Conservation (phyloP, 2,888 invertebrate species). For the Galeopsomyia nigrocyanea region DNA sequence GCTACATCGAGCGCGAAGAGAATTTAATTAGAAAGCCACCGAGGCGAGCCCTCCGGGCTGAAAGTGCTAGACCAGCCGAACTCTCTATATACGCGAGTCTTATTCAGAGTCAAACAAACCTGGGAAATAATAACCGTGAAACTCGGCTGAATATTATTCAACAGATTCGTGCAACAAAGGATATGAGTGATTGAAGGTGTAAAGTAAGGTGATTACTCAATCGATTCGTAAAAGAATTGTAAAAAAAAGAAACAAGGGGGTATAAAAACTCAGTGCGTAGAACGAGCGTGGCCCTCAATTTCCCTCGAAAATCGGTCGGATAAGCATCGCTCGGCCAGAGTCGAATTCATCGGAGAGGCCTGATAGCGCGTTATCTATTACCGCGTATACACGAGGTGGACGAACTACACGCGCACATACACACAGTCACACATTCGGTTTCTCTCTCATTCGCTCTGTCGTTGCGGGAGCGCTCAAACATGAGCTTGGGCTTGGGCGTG, state of each 20-base stretch:
- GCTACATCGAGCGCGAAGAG: conserved; percentile 34
- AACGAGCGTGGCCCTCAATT: too few species aligned
- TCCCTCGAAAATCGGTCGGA: conserved; percentile 1
- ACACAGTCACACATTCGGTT: too few species aligned
- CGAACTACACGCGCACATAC: background rate
- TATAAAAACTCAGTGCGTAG: too few species aligned
- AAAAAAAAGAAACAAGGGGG: too few species aligned
- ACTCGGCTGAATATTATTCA: too few species aligned
- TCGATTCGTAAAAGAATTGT: too few species aligned
- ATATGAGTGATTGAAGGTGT: too few species aligned
- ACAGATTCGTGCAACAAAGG: too few species aligned
- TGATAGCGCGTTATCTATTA: conserved; percentile 38
- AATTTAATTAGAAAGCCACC: conserved; percentile 38
- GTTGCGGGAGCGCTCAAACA: background rate
- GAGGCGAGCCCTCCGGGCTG: background rate
- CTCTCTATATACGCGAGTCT: background rate
- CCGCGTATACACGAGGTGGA: background rate
- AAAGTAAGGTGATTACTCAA: too few species aligned
- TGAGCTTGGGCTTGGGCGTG: background rate
- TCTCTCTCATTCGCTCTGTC: too few species aligned
- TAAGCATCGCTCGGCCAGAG: conserved; percentile 4
- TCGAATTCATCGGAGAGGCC: background rate
- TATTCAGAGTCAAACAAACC: conserved; percentile 2
- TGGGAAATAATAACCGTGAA: background rate
- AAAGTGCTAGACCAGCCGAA: background rate